phyloP scores from a whole-genome alignment of 2,113 vertebrate genomes.

The Leucopsar rothschildi region DNA sequence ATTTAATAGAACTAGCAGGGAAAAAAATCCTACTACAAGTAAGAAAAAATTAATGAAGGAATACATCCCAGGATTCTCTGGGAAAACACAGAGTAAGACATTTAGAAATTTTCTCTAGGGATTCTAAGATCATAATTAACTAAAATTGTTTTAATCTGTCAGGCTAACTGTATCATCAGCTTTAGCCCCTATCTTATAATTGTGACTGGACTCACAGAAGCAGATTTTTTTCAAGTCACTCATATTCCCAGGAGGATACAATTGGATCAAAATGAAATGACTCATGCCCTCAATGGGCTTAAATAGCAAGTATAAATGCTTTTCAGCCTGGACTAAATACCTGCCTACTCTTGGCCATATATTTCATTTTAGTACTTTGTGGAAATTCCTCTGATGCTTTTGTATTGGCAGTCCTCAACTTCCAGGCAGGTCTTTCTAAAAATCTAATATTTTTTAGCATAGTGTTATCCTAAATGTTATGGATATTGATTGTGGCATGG shows the following conservation, averaged over 20 bases:
- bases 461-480: neutral
- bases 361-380: neutral
- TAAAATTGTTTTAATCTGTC: neutral
- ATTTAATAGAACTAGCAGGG: neutral
- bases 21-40: neutral
- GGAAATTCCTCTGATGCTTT: neutral
- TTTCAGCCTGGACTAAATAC: neutral
- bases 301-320: neutral
- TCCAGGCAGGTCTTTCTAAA: neutral
- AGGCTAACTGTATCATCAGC: neutral
- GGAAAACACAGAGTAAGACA: neutral
- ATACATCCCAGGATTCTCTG: neutral
- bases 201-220: neutral
- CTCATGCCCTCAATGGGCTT: neutral
- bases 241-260: neutral
- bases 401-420: fast-evolving
- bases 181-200: neutral
- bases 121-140: neutral
- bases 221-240: neutral
- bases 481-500: neutral
- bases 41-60: neutral
- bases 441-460: neutral
- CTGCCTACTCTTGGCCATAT: neutral
- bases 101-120: neutral
- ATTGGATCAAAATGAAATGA: neutral